phyloP scores from a whole-genome alignment of 53 echinoderm and acorn worm genomes.

The Hippasteria phrygiana region DNA sequence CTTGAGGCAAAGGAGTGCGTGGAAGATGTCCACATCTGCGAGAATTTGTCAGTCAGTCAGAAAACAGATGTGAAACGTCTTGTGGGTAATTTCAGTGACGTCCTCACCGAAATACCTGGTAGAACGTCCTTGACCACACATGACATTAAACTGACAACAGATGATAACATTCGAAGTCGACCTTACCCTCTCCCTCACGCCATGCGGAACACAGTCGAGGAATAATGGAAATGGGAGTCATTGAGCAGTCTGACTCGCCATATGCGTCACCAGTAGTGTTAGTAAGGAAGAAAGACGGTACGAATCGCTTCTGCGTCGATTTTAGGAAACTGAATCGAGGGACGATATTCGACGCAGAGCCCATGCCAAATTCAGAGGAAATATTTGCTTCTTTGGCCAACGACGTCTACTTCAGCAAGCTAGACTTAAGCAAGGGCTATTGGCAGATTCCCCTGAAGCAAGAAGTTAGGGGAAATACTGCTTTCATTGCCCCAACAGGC shows the following conservation, averaged over 20 bases:
- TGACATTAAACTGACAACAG: conserved; percentile 21
- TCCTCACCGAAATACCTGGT: not conserved
- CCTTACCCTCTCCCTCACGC: conserved; percentile 53
- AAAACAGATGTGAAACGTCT: not conserved
- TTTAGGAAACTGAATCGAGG: conserved; percentile 33
- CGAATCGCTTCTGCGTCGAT: conserved; percentile 38
- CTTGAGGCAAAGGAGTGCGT: not conserved
- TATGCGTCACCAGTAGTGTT: conserved; percentile 40
- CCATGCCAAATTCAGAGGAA: conserved; percentile 47
- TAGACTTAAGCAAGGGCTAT: conserved; percentile 71
- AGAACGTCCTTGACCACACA: not conserved
- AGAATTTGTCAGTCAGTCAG: not conserved
- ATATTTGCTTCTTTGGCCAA: conserved; percentile 58
- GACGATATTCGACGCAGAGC: conserved; percentile 59
- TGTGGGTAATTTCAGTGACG: not conserved
- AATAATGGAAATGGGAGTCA: conserved; percentile 56
- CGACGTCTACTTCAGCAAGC: conserved; percentile 53
- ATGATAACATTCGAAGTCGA: not conserved
- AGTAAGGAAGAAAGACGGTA: conserved; percentile 36
- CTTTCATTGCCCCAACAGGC: conserved; percentile 26
- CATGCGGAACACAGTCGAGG: conserved; percentile 13
- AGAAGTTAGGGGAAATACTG: conserved; percentile 34
- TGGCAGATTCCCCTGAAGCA: conserved; percentile 62
- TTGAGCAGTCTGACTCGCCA: conserved; percentile 16
- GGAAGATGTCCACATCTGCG: not conserved